Conservation (phyloP, 2,888 invertebrate genomes). For the Dryadula phaetusa region DNA sequence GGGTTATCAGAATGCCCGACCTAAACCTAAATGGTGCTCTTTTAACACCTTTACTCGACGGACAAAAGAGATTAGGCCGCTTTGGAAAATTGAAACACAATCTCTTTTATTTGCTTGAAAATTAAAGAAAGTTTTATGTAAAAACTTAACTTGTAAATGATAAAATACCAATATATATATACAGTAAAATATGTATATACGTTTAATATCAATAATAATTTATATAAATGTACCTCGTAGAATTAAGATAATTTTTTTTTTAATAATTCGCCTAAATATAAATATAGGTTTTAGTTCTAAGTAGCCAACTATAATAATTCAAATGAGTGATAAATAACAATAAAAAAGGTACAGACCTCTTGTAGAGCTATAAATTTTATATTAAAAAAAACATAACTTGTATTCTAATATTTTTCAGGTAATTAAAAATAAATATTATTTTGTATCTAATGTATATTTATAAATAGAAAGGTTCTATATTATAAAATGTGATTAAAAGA, state of each 20-base stretch:
- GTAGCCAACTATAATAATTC: too few relatives aligned
- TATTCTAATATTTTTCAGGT: neutral
- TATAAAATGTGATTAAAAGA: neutral
- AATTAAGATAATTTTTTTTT: too few relatives aligned
- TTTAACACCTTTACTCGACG: constrained; percentile 33
- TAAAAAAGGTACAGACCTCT: too few relatives aligned
- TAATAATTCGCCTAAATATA: too few relatives aligned
- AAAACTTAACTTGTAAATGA: too few relatives aligned
- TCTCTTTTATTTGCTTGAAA: constrained; percentile 10
- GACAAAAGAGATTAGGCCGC: constrained; percentile 21
- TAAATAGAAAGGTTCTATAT: neutral
- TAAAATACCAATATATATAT: too few relatives aligned
- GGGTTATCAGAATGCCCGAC: constrained; percentile 27
- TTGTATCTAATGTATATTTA: neutral
- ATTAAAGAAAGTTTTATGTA: neutral
- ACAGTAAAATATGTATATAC: too few relatives aligned
- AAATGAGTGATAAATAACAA: too few relatives aligned
- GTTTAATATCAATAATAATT: too few relatives aligned
- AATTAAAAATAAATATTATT: neutral
- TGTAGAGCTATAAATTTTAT: too few relatives aligned
- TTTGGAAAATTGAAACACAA: constrained; percentile 26
- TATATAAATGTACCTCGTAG: too few relatives aligned
- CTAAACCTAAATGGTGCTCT: constrained; percentile 32
- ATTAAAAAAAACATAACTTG: neutral
- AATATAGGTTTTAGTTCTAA: too few relatives aligned